These are phyloP conservation scores for Lacanobia wlatinum DNA, from an alignment of 2,888 invertebrate species.

Conservation along the genomic window DNA sequence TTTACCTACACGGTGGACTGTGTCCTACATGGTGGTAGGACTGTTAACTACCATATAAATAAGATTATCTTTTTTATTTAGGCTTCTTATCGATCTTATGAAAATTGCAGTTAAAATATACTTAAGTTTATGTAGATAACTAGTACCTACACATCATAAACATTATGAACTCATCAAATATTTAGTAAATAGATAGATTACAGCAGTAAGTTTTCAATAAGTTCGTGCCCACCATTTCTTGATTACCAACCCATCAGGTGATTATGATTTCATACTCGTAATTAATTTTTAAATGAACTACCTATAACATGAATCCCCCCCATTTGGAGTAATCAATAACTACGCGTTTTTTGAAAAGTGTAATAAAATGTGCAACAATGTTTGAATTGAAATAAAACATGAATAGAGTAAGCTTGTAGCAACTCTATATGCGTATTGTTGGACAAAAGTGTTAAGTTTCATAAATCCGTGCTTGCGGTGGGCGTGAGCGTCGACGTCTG, in stretches of 20 bases:
- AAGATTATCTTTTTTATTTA: too few relatives aligned
- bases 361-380: constrained; percentile 47
- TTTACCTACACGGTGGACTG: too few relatives aligned
- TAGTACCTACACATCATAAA: too few relatives aligned
- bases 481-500: constrained; percentile 82
- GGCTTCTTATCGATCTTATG: too few relatives aligned
- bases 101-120: too few relatives aligned
- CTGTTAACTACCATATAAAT: too few relatives aligned
- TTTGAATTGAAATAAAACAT: constrained; percentile 29
- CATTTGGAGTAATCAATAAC: constrained; percentile 24
- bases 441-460: constrained; percentile 80
- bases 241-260: constrained; percentile 31
- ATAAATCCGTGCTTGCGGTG: constrained; percentile 76
- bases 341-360: neutral
- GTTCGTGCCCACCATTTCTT: constrained; percentile 14
- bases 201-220: constrained; percentile 22
- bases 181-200: constrained; percentile 10
- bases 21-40: too few relatives aligned
- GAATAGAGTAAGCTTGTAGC: constrained; percentile 49
- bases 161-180: too few relatives aligned
- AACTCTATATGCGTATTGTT: constrained; percentile 59
- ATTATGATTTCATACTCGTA: constrained; percentile 25
- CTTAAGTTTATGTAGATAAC: too few relatives aligned
- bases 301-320: constrained; percentile 1
- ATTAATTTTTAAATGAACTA: constrained; percentile 29